Evolutionary conservation across 2,113 vertebrate genomes (phyloP).

Genomic region (Urocitellus parryii): DNA sequence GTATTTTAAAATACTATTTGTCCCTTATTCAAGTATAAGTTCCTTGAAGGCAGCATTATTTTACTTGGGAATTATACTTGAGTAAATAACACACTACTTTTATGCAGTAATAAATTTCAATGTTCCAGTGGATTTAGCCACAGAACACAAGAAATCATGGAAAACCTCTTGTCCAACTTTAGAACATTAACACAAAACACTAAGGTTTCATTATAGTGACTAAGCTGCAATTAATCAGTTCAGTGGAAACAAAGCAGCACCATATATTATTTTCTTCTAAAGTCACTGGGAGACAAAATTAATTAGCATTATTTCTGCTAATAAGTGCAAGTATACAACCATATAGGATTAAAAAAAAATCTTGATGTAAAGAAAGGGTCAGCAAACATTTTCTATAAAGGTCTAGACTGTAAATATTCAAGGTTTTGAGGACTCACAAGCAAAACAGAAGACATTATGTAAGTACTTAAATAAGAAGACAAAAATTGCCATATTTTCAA

Average conservation of each 20-base stretch:
- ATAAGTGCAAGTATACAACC: background rate
- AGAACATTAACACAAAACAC: background rate
- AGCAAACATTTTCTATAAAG: background rate
- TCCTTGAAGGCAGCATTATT: background rate
- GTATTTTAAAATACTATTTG: background rate
- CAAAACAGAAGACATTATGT: conserved; percentile 9
- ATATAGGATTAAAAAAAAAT: background rate
- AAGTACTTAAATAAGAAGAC: background rate
- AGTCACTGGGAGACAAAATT: background rate
- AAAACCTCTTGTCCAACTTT: conserved; percentile 3
- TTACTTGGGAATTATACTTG: background rate
- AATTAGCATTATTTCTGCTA: background rate
- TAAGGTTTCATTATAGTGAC: background rate
- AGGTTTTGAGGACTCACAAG: background rate
- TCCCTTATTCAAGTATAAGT: background rate
- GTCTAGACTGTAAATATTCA: background rate
- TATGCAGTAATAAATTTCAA: background rate
- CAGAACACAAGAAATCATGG: background rate
- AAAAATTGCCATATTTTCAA: background rate
- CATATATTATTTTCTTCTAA: background rate
- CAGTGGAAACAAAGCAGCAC: background rate
- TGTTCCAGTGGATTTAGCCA: background rate
- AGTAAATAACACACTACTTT: background rate
- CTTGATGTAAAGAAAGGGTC: background rate
- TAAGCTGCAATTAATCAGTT: background rate